Evolutionary conservation across 2,888 invertebrate genomes (phyloP).

Genomic region (Cephus rjabovi): DNA sequence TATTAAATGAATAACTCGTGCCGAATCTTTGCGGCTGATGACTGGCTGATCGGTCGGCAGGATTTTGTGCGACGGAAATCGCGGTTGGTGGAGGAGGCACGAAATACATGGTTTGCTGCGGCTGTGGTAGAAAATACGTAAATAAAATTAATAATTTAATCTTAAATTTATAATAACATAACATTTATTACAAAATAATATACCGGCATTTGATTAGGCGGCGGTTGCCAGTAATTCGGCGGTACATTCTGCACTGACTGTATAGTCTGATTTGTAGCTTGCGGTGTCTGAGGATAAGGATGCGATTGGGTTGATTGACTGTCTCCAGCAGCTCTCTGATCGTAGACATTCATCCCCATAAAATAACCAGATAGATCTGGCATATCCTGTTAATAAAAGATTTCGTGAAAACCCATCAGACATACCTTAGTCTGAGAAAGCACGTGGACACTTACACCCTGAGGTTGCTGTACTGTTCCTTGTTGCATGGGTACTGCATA

Average conservation of each 20-base stretch:
- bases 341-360: constrained; percentile 61
- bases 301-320: constrained; percentile 52
- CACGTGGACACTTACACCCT: constrained; percentile 37
- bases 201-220: constrained; percentile 59
- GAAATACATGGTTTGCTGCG: constrained; percentile 63
- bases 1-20: constrained; percentile 56
- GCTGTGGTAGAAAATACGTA: constrained; percentile 31
- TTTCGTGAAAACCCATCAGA: neutral
- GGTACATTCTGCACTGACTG: constrained; percentile 46
- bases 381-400: constrained; percentile 43
- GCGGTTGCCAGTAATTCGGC: constrained; percentile 60
- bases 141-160: neutral
- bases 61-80: constrained; percentile 53
- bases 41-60: constrained; percentile 40
- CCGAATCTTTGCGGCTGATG: constrained; percentile 51
- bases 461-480: constrained; percentile 45
- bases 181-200: neutral
- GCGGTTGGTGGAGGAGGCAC: constrained; percentile 57
- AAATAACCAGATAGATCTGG: constrained; percentile 60
- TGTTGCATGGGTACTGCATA: constrained; percentile 58
- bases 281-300: constrained; percentile 49
- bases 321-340: constrained; percentile 48
- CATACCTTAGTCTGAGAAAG: neutral
- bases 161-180: neutral
- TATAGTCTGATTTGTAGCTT: constrained; percentile 45